A percentile compares a stretch with the other conserved stretches of the same genome.
Conservation (phyloP, 1,140 invertebrate species). For the Drosophila biarmipes region DNA sequence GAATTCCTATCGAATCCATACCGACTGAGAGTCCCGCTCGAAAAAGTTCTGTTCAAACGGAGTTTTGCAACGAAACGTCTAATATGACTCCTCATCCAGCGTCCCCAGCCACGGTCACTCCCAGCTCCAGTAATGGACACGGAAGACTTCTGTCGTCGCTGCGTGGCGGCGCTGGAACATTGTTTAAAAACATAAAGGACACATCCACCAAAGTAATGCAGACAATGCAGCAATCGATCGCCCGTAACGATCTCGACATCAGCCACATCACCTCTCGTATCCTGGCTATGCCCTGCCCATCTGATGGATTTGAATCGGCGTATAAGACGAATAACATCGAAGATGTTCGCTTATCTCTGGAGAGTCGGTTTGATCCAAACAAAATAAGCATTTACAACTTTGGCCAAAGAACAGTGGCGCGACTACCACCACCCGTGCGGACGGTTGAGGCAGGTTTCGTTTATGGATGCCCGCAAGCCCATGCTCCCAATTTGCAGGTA, state of each 20-base stretch:
- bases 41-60: conserved; percentile 56
- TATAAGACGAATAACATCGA: conserved; percentile 97
- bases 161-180: conserved; percentile 92
- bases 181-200: conserved; percentile 97
- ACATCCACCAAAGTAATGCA: conserved; percentile 98
- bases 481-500: conserved; percentile 88
- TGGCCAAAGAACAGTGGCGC: conserved; percentile 86
- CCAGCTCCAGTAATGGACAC: conserved; percentile 76
- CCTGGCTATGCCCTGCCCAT: conserved; percentile 96
- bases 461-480: conserved; percentile 86
- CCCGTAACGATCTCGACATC: conserved; percentile 94
- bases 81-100: conserved; percentile 26
- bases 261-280: conserved; percentile 95
- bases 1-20: conserved; percentile 72
- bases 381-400: conserved; percentile 94
- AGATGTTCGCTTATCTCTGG: conserved; percentile 91
- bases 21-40: conserved; percentile 66
- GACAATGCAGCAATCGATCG: conserved; percentile 96
- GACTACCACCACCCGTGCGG: conserved; percentile 86
- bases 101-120: conserved; percentile 12
- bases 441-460: conserved; percentile 89
- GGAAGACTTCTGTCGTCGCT: conserved; percentile 91
- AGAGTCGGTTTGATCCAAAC: conserved; percentile 89
- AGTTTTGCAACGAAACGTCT: conserved; percentile 77
- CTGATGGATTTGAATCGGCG: conserved; percentile 96